phyloP scores from a whole-genome alignment of 2,797 vertebrate species.

The Sebastes cheni region DNA sequence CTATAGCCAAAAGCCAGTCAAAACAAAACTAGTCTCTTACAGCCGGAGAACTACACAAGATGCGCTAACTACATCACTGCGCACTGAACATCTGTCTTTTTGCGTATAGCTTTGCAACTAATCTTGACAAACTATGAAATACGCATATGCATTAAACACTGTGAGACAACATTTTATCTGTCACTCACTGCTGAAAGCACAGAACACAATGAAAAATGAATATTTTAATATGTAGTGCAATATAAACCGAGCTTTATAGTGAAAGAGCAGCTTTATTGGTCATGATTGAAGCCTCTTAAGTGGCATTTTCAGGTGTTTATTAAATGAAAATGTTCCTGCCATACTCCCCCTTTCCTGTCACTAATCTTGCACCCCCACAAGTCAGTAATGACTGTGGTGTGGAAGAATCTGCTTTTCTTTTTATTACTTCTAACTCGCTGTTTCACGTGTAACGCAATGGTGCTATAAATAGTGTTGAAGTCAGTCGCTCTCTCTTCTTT shows the following conservation, averaged over 20 bases:
- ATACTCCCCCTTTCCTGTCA: background rate
- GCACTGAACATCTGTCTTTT: background rate
- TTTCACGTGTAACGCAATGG: slow-evolving; percentile 2
- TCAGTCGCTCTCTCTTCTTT: slow-evolving; percentile 43
- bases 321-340: background rate
- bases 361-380: background rate
- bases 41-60: background rate
- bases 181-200: background rate
- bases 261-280: background rate
- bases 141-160: background rate
- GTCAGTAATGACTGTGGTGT: background rate
- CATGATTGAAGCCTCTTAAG: too few species aligned
- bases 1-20: background rate
- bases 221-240: background rate
- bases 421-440: background rate
- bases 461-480: slow-evolving; percentile 35
- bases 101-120: background rate
- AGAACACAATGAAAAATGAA: background rate
- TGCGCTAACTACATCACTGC: background rate
- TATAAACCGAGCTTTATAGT: background rate
- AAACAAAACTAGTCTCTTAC: background rate
- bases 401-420: background rate
- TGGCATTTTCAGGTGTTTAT: background rate
- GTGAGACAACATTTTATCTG: background rate
- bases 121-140: background rate